Base-by-base conservation (phyloP, 2,797 vertebrate species). In the Labeo calbasu region DNA sequence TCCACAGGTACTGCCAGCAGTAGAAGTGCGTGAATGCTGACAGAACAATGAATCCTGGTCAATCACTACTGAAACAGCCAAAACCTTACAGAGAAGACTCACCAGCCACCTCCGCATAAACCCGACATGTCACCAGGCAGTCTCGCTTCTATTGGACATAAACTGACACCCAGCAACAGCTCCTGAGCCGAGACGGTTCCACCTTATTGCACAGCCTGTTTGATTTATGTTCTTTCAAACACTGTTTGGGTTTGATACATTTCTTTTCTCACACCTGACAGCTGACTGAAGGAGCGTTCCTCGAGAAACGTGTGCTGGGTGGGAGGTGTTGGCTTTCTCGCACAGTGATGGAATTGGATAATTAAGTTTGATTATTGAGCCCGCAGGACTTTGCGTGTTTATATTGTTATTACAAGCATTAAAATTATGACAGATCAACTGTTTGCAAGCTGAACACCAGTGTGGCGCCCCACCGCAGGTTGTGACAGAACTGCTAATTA, bases 201-300 rank as follows among this genome's bases (percentile, higher is more conserved):
- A 84, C 89, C 88, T 88, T 85, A 86, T 82, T 87, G 70, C 81
- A 69, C 77, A 82, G 79, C 28, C 75, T 70, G 83, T 84, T 85
- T 82, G 70, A 86, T 86, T 77, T 84, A 79, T 87, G 81, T 36
- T 86, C 86, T 79, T 82, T 68, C 79, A 84, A 79, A 85, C 55
- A 85, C 83, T 46, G 23, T 70, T 84, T 63, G 83, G 65, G 72
- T 87, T 83, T 76, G 69, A 51, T 65, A 48, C 36, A n/a, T 81
- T 87, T 79, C 68, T 85, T 83, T 51, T 61, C 59, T 59, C 81
- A 40, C 77, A 81, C 71, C 77, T 77, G 84, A 77, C 76, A 86
- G 79, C 48, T 55, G 50, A 82, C 50, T 73, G 80, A 78, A 65
- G 46, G 50, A 36, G 46, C 5, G 68, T 75, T 86, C 61, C 61